Base-by-base conservation (phyloP, 2,113 vertebrate genomes). In the Oostethus manadensis region DNA sequence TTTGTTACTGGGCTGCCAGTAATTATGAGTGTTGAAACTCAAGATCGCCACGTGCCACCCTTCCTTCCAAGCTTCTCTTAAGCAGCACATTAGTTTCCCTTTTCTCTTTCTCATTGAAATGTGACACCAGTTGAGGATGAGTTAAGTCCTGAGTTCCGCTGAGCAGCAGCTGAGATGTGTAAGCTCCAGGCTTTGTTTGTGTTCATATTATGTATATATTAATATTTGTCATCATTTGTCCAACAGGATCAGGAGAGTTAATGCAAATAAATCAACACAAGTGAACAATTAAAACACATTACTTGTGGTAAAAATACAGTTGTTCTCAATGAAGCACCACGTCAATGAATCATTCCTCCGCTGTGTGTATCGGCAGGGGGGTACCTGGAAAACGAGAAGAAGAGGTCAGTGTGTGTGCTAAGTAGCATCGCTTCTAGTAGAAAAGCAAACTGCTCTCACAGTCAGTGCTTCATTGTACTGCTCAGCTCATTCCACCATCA, bases 151-250 rank as follows among this genome's bases (percentile, higher is more conserved):
- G 96, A 98, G 96, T 94, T 90, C 92, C 91, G 90, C 90, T 91
- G 93, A 97, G 94, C 95, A 97, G 96, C 96, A 96, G 92, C 86
- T 91, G 91, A 94, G 92, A 94, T 93, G 92, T 92, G 38, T 55
- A 90, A 93, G 91, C 93, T 92, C 93, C 93, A 93, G 85, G 92
- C 92, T 91, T 92, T 86, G 69, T 83, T 73, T 78, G 83, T 73
- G 73, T 80, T 72, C 66, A 56, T 74, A 64, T 71, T 58, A 76
- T 78, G 81, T 79, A 89, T 88, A 90, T 89, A 89, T 92, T 91
- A 89, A 90, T 87, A 87, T 91, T 76, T 80, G 22, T 92, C 83
- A 90, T 87, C 70, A 86, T 89, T 80, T 77, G 71, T 86, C 70
- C 56, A 68, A 68, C 63, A 45, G 56, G 57, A 76, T 61, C 75